A percentile compares a stretch with the other conserved stretches of the same genome.
Evolutionary conservation across 2,888 invertebrate species (phyloP).

Genomic region (Teleiodes luculella): DNA sequence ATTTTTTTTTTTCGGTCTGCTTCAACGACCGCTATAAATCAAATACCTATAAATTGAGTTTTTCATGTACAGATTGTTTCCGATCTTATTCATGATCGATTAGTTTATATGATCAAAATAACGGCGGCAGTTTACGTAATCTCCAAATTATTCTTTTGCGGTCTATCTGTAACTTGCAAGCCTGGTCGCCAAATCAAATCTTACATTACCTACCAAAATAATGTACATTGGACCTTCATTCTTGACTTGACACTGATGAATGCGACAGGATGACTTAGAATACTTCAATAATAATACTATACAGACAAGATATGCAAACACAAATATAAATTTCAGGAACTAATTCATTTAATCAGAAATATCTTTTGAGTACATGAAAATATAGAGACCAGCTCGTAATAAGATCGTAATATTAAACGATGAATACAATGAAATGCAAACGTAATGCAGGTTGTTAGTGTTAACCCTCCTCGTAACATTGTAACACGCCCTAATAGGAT

Average conservation of each 20-base stretch:
- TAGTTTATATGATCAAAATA: no score
- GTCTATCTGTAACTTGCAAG: not conserved
- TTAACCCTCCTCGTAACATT: conserved; percentile 33
- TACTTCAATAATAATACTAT: conserved; percentile 46
- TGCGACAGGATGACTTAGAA: conserved; percentile 45
- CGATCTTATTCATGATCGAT: no score
- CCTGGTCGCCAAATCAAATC: conserved; percentile 32
- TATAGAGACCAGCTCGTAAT: conserved; percentile 73
- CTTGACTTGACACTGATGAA: conserved; percentile 54
- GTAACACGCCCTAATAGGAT: conserved; percentile 6
- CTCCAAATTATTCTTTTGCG: not conserved
- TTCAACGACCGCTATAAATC: not conserved
- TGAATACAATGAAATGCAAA: conserved; percentile 66
- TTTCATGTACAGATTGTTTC: no score
- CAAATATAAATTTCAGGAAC: conserved; percentile 50
- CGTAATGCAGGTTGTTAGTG: conserved; percentile 55
- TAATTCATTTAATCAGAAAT: conserved; percentile 50
- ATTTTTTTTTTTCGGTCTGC: not conserved
- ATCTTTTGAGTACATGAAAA: conserved; percentile 71
- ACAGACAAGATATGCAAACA: conserved; percentile 37
- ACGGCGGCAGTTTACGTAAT: no score
- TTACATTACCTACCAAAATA: conserved; percentile 68
- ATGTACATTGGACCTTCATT: conserved; percentile 66
- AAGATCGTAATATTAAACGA: conserved; percentile 47
- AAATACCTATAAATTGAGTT: no score